A percentile compares a stretch with the other conserved stretches of the same genome.
These are phyloP conservation scores for Dolichopus griseipennis DNA, from an alignment of 2,888 invertebrate species.

Conservation along the genomic window DNA sequence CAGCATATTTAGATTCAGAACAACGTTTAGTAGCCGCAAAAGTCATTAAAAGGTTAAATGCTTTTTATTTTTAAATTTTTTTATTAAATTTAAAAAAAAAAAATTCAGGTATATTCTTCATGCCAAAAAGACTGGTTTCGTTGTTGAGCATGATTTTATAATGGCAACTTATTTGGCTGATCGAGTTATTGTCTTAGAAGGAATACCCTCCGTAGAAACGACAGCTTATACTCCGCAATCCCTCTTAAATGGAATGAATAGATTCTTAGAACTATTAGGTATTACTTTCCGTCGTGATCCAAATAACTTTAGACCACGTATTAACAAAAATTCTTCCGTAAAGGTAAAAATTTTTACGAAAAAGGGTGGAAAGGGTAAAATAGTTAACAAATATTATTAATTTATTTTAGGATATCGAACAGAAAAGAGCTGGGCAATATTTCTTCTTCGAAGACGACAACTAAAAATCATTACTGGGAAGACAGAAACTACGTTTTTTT, in stretches of 20 bases:
- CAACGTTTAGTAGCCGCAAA: slow-evolving; percentile 99
- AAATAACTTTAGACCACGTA: slow-evolving; percentile 95
- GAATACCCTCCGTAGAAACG: slow-evolving; percentile 80
- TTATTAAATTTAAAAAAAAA: neutral
- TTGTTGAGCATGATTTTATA: slow-evolving; percentile 99
- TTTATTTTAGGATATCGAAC: slow-evolving; percentile 74
- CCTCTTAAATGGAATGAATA: slow-evolving; percentile 95
- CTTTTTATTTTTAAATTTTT: neutral
- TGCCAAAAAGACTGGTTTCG: slow-evolving; percentile 98
- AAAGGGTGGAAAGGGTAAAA: neutral
- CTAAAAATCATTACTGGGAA: slow-evolving; percentile 16
- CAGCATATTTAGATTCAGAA: slow-evolving; percentile 97
- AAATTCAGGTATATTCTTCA: slow-evolving; percentile 79
- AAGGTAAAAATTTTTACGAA: slow-evolving; percentile 53
- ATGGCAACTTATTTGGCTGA: slow-evolving; percentile 99
- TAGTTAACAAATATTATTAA: neutral
- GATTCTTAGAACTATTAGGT: slow-evolving; percentile 86
- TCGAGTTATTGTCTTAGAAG: slow-evolving; percentile 97
- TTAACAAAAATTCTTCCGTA: slow-evolving; percentile 93
- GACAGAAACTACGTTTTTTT: too few relatives aligned
- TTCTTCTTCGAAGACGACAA: slow-evolving; percentile 89
- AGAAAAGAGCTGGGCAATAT: slow-evolving; percentile 94
- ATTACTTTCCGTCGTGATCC: slow-evolving; percentile 98
- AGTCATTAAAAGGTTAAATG: slow-evolving; percentile 82
- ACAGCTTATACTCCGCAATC: slow-evolving; percentile 87